phyloP scores from a whole-genome alignment of 2,113 vertebrate species.

The Elaphurus davidianus region DNA sequence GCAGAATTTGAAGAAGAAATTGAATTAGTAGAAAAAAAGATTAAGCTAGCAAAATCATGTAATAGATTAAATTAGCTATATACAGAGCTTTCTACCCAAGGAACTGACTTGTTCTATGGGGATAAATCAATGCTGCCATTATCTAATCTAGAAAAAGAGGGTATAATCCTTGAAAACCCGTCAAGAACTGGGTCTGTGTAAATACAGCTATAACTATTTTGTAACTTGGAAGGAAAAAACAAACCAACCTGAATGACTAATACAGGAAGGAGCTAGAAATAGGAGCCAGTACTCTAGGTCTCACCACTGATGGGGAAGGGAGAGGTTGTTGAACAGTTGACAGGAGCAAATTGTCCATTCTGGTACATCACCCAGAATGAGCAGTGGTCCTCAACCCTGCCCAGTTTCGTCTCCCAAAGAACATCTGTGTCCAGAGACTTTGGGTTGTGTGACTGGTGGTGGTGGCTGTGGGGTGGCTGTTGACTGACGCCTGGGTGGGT shows the following conservation, averaged over 20 bases:
- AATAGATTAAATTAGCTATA: background rate
- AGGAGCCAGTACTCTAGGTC: background rate
- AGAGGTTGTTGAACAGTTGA: background rate
- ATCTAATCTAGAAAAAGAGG: background rate
- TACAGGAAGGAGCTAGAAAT: background rate
- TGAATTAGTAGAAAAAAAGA: background rate
- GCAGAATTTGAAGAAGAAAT: background rate
- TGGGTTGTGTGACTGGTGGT: background rate
- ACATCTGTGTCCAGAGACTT: background rate
- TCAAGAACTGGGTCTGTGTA: background rate
- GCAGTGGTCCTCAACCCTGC: background rate
- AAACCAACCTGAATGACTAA: background rate
- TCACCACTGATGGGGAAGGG: background rate
- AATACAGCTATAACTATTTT: background rate
- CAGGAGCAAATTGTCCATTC: background rate
- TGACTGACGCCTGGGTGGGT: background rate
- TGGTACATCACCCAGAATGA: background rate
- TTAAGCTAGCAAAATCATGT: background rate
- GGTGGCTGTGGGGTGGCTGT: background rate
- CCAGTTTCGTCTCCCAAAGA: background rate
- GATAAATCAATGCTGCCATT: background rate
- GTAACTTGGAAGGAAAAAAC: background rate
- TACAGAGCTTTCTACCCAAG: background rate
- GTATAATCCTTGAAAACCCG: background rate
- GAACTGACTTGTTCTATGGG: background rate